Evolutionary conservation across 2,113 vertebrate species (phyloP), one percentile per base, ranked within the genome.

Genomic region (Dryoscopus gambensis): DNA sequence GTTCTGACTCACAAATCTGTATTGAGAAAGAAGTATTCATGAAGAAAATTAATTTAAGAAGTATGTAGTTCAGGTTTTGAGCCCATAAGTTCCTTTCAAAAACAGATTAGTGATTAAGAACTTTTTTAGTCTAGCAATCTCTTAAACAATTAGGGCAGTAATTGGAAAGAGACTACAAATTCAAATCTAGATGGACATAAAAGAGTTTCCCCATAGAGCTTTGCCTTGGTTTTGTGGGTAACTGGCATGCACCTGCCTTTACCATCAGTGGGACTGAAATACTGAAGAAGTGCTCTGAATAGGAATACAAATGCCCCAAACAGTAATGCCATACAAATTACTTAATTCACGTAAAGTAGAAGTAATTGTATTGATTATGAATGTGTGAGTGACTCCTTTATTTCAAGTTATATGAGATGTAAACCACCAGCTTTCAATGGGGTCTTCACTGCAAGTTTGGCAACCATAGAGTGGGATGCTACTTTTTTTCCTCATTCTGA

Each of bases 21-120:
- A 95, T 96, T 96, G 90, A 97, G 97, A 96, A 96, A 93, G 94
- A 97, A 97, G 96, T 98, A 98, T 98, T 98, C 97, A 97, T 84
- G 94, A 97, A 98, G 97, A 98, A 98, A 98, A 98, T 97, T 97
- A 97, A 97, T 98, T 98, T 98, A 97, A 96, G 96, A 97, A 98
- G 98, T 97, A 97, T 97, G 97, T 96, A 94, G 97, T 93, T 97
- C 94, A 87, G 93, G 92, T 95, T 97, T 95, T 94, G 94, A 97
- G 93, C 80, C 94, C 87, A 74, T 96, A 97, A 97, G 96, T 94
- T 97, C 96, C 94, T 96, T 98, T 98, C 96, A 98, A 95, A 96
- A 97, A 97, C 93, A 98, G 97, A 98, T 98, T 98, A 98, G 97
- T 89, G 97, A 98, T 97, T 97, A 97, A 97, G 97, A 96, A 95